Evolutionary conservation across 2,113 vertebrate genomes (phyloP), one percentile per base, ranked within the genome.

Genomic region (Catharus bicknelli): DNA sequence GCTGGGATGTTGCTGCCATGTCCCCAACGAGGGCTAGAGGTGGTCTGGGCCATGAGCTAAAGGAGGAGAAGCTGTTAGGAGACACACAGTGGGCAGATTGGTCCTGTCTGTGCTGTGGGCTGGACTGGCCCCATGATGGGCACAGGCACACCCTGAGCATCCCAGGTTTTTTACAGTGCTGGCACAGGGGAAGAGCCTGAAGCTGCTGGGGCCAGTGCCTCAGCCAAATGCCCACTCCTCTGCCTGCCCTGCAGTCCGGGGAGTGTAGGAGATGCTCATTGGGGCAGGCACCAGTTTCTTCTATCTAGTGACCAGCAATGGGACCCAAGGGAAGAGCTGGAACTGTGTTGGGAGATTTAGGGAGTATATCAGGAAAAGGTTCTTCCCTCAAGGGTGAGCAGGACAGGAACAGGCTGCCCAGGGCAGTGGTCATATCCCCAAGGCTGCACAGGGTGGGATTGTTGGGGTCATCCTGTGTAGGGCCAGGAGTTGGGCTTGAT

Each of bases 1-100:
- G 40, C 64, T 67, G 62, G n/a, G 47, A 1, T 0, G 10, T 58
- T 77, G 68, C 54, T 32, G 38, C 21, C 2, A 0, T 15, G 22
- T 62, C 8, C 29, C 38, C 9, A 2, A 1, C 0, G 29, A 9
- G 16, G 16, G 43, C 22, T 50, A 0, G 1, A 18, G 38, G 13
- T 34, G 54, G 34, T 40, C 51, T 0, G 1, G 26, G 26, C 68
- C 68, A 51, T 0, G 0, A 55, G 34, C 53, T 20, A n/a, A 43
- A 54, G 48, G n/a, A 73, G 42, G 20, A 17, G 50, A 47, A 54
- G 45, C 59, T 47, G 34, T 25, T 47, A 40, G 67, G n/a, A 81
- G 34, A 34, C 54, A 11, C 6, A 7, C 0, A 1, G 17, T 0
- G 2, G 47, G 57, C 32, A 22, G 59, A 34, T 13, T 11, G 22